These are phyloP conservation scores for Trachythela sp. DNA, from an alignment of 64 coral and sea anemone genomes.

Conservation along the genomic window DNA sequence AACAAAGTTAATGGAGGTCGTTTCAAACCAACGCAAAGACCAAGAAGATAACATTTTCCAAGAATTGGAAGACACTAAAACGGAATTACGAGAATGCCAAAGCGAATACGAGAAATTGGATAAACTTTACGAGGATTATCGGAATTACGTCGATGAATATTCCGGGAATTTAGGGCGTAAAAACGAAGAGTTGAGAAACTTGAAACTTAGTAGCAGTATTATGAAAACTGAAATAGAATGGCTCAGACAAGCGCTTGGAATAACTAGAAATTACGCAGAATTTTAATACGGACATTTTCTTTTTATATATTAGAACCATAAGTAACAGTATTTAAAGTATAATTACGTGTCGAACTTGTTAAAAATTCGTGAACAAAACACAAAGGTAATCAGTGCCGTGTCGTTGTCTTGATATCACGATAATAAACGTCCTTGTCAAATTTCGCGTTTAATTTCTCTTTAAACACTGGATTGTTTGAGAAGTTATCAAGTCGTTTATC, in stretches of 20 bases:
- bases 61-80: neutral
- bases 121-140: neutral
- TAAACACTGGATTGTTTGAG: no score
- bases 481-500: no score
- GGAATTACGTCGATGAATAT: neutral
- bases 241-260: neutral
- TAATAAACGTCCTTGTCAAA: no score
- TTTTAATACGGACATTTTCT: neutral
- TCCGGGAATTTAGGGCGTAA: neutral
- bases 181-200: neutral
- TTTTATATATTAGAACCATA: neutral
- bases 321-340: neutral
- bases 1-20: neutral
- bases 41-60: neutral
- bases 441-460: no score
- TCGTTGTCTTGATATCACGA: no score
- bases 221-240: slow-evolving; percentile 10
- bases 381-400: no score
- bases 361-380: no score
- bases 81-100: neutral
- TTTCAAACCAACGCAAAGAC: neutral
- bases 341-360: neutral
- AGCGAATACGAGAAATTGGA: neutral
- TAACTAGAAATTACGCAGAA: neutral
- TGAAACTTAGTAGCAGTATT: neutral